These are phyloP conservation scores for Tragelaphus strepsiceros DNA, from an alignment of 2,113 vertebrate species.

Conservation along the genomic window DNA sequence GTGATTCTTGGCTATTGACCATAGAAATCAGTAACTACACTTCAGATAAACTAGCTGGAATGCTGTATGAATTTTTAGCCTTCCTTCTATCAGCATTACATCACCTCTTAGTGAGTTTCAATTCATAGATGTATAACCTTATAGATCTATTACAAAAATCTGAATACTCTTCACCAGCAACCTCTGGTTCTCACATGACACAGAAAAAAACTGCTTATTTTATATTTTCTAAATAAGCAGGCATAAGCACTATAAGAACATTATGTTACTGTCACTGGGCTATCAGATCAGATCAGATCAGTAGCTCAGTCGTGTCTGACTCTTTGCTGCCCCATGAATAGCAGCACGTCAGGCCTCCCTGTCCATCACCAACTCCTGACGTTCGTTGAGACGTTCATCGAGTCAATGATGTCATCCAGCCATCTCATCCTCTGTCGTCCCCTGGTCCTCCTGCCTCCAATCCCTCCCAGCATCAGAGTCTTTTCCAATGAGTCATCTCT, in stretches of 20 bases:
- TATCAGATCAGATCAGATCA: neutral
- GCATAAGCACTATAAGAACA: neutral
- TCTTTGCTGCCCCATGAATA: no score
- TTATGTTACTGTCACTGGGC: constrained; percentile 50
- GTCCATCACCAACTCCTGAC: no score
- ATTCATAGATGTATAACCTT: neutral
- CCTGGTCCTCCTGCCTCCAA: no score
- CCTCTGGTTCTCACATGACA: neutral
- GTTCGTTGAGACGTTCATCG: no score
- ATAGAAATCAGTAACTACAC: neutral
- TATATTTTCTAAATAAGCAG: neutral
- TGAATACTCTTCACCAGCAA: neutral
- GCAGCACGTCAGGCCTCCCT: no score
- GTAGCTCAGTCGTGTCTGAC: no score
- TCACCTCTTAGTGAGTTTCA: neutral
- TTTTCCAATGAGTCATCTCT: no score
- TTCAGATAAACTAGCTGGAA: neutral
- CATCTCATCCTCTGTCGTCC: no score
- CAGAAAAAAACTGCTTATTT: neutral
- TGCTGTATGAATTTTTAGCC: neutral
- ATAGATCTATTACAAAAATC: neutral
- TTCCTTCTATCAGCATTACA: neutral
- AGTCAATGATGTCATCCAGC: no score
- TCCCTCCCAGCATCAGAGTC: no score
- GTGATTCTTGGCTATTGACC: neutral